Evolutionary conservation across 2,113 vertebrate genomes (phyloP).

Genomic region (Epinephelus moara): DNA sequence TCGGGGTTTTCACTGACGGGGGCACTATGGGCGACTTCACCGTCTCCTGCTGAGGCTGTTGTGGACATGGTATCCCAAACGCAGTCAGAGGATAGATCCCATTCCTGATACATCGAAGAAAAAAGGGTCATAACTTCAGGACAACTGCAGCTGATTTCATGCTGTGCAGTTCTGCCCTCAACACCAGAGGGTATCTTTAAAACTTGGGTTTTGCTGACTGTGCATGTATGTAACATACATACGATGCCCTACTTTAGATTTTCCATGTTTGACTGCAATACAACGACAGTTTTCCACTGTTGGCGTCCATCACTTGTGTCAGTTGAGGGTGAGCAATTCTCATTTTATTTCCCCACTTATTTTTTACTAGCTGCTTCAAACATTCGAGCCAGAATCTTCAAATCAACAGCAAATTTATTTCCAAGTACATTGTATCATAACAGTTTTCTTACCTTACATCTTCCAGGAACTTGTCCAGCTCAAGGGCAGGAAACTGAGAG

Average conservation of each 20-base stretch:
- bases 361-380: background rate
- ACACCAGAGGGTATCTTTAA: background rate
- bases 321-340: background rate
- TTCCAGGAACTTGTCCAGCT: constrained; percentile 98
- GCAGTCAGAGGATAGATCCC: constrained; percentile 97
- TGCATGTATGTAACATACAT: background rate
- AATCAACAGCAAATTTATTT: background rate
- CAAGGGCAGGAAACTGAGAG: constrained; percentile 96
- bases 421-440: too few species aligned
- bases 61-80: constrained; percentile 93
- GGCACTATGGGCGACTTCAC: constrained; percentile 96
- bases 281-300: too few species aligned
- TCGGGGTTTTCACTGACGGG: constrained; percentile 95
- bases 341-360: background rate
- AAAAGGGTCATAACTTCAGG: background rate
- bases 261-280: background rate
- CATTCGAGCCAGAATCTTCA: background rate
- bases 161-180: background rate
- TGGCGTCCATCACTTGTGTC: too few species aligned
- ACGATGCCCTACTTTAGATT: background rate
- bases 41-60: constrained; percentile 96
- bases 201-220: background rate
- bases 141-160: background rate
- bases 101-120: constrained; percentile 84
- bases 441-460: constrained; percentile 91